Conservation (phyloP, 1,140 invertebrate genomes). For the Caenorhabditis latens region DNA sequence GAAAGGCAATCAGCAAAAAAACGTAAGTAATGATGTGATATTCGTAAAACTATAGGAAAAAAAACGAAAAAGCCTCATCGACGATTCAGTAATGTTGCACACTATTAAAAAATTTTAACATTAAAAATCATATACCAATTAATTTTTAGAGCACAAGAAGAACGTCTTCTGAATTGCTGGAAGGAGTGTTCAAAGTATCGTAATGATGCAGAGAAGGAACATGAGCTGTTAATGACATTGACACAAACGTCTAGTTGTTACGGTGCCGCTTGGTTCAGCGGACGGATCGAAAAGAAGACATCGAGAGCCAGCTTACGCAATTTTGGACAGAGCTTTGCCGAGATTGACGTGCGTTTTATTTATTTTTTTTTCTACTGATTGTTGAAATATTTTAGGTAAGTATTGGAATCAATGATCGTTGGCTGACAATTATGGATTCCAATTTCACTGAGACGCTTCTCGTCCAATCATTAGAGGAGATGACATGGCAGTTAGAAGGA, state of each 20-base stretch:
- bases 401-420: slow-evolving; percentile 44
- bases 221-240: background rate
- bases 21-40: background rate
- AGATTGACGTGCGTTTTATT: background rate
- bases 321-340: slow-evolving; percentile 18
- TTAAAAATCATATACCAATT: background rate
- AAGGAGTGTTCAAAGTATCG: background rate
- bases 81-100: too few species aligned
- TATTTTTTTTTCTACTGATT: too few species aligned
- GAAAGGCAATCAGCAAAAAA: slow-evolving; percentile 41
- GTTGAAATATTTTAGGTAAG: background rate
- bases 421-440: slow-evolving; percentile 1
- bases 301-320: slow-evolving; percentile 8
- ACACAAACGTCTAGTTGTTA: slow-evolving; percentile 7
- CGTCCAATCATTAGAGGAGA: slow-evolving; percentile 15
- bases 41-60: too few species aligned
- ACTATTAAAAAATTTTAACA: too few species aligned
- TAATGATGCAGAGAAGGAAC: background rate
- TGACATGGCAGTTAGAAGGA: slow-evolving; percentile 26
- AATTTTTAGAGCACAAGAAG: slow-evolving; percentile 29
- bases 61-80: too few species aligned
- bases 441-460: slow-evolving; percentile 1
- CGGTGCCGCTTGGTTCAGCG: slow-evolving; percentile 1
- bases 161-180: background rate
- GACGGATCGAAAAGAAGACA: background rate